Base-by-base conservation (phyloP, 2,797 vertebrate genomes). In the Simalia tracyae region DNA sequence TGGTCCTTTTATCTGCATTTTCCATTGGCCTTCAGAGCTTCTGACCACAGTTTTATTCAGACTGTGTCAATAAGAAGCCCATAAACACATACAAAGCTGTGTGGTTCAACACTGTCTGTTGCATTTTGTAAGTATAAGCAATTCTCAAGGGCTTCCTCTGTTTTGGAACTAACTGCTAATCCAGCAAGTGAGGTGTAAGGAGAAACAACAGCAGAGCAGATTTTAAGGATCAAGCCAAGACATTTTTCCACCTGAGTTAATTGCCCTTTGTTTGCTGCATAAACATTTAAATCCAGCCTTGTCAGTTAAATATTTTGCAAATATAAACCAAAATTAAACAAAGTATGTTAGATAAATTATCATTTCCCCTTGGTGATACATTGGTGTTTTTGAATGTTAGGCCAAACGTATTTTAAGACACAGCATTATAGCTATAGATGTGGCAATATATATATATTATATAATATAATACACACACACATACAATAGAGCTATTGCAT, bases 21-120 rank as follows among this genome's bases (percentile, higher is more conserved):
- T 92, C 76, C 90, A 93, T 63, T 46, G 59, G 86, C 42, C 66
- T 90, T 46, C 72, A 89, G 91, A 86, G 86, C 9, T 94, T 91
- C 72, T 92, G 54, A 92, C 94, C 24, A 24, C 92, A 92, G 89
- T 10, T 86, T 88, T 85, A 81, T 60, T 66, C 19, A 86, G n/a
- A 84, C 19, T 63, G 86, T 90, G 68, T 31, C 93, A 96, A 93
- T 93, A 95, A 14, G 72, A 89, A 95, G 76, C 10, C 50, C 63
- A 0, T 68, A 84, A 57, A 31, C 36, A 87, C 12, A 92, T 54
- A 91, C 2, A 92, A 92, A 8, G 42, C 68, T 72, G 10, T 86
- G 87, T 5, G 84, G 10, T 3, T 57, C 72, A 42, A 3, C 28
- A 89, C 26, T 60, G 59, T 54, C 60, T n/a, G 1, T 28, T 68